Base-by-base conservation (phyloP, 2,113 vertebrate species). In the Bubo blakistoni region DNA sequence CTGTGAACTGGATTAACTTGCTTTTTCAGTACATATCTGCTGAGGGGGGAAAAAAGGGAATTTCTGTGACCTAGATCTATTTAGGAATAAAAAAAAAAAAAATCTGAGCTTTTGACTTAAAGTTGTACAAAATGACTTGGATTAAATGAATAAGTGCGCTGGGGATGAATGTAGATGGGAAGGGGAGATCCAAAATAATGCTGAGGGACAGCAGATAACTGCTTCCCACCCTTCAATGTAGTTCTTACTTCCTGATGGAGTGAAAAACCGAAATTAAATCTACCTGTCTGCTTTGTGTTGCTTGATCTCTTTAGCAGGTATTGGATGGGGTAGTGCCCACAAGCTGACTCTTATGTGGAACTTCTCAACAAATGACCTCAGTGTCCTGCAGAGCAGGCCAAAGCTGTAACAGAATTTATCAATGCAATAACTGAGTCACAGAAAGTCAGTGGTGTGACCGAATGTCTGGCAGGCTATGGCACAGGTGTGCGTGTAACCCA, bases 341-440 rank as follows among this genome's bases (percentile, higher is more conserved):
- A 63, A 38, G 4, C 11, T 44, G 51, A 57, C 21, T 71, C 27
- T 25, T 29, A 13, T 0, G 0, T 34, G 38, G 29, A 80, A 46
- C 32, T 44, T 36, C 47, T 69, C 20, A 22, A 59, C 25, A 55
- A 22, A 55, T n/a, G 32, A 49, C 44, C 47, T 27, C 30, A 7
- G 6, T 11, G 10, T 46, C 16, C 29, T 72, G 36, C 38, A 77
- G 59, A 52, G 32, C 30, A 27, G 30, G 25, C 27, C 13, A 10
- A 49, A 44, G 57, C 51, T 91, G 52, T 30, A 11, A 5, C 26
- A 11, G 78, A 54, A 22, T 62, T 62, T 87, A 8, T 66, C 55
- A 32, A 0, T 13, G 73, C 51, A 36, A 5, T 57, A 16, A 29
- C 9, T 3, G 40, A 21, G 70, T 10, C 42, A 10, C 65, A 19